These are phyloP conservation scores for Nothoprocta perdicaria DNA, from an alignment of 2,113 vertebrate genomes.

Conservation along the genomic window DNA sequence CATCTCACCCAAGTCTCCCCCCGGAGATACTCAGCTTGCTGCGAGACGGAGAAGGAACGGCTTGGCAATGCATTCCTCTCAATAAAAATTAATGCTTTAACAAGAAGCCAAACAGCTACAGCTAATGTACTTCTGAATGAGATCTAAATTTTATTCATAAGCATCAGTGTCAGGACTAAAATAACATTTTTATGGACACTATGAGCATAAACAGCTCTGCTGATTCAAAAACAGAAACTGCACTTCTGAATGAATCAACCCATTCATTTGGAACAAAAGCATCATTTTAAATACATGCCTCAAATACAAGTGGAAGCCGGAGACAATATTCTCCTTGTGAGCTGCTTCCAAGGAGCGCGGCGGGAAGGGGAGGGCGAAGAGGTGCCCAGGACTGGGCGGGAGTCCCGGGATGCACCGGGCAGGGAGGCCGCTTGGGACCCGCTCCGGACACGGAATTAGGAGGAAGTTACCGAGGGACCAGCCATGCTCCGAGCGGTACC, in stretches of 20 bases:
- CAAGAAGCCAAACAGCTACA: conserved; percentile 62
- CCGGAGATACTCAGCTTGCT: not conserved
- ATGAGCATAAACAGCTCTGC: conserved; percentile 40
- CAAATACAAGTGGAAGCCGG: conserved; percentile 19
- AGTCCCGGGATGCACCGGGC: too few species aligned
- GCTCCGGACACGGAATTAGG: too few species aligned
- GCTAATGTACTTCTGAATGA: conserved; percentile 70
- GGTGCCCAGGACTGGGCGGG: too few species aligned
- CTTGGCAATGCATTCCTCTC: conserved; percentile 28
- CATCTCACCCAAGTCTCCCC: not conserved
- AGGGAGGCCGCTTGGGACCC: too few species aligned
- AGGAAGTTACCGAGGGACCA: too few species aligned
- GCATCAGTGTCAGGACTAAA: conserved; percentile 71
- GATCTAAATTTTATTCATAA: conserved; percentile 71
- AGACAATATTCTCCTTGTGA: not conserved
- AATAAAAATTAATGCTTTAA: conserved; percentile 71
- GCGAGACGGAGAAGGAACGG: conserved; percentile 13
- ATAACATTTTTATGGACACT: conserved; percentile 71
- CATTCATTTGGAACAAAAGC: conserved; percentile 53
- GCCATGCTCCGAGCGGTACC: not conserved
- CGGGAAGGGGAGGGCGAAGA: not conserved
- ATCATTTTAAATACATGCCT: conserved; percentile 34
- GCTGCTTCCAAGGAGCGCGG: not conserved
- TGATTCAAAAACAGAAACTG: conserved; percentile 54
- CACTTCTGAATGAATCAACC: conserved; percentile 49